Evolutionary conservation across 2,797 vertebrate species (phyloP).

Genomic region (Mormyrus proboscirostris): DNA sequence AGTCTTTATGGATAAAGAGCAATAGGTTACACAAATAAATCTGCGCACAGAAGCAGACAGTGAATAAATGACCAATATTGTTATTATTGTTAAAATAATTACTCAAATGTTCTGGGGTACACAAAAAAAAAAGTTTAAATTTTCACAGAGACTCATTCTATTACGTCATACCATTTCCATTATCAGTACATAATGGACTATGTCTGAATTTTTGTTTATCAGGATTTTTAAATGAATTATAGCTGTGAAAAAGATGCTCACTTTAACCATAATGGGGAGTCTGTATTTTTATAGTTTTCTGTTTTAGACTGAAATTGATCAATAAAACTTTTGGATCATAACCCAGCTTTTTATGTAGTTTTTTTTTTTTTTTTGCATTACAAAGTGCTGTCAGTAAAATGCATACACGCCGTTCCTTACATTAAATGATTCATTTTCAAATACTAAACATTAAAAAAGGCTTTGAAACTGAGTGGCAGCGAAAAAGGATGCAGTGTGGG

Average conservation of each 20-base stretch:
- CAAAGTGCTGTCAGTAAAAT: background rate
- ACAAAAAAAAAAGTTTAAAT: background rate
- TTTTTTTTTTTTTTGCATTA: background rate
- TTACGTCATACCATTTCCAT: background rate
- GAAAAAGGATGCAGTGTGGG: background rate
- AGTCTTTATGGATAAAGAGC: background rate
- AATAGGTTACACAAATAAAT: background rate
- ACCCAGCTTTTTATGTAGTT: background rate
- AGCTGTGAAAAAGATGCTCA: background rate
- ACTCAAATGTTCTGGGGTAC: background rate
- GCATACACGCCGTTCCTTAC: background rate
- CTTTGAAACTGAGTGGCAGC: background rate
- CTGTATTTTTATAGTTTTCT: background rate
- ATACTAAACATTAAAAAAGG: background rate
- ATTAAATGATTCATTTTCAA: background rate
- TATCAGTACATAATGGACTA: background rate
- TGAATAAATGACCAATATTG: background rate
- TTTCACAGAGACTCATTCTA: background rate
- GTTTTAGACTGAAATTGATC: background rate
- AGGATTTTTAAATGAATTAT: background rate
- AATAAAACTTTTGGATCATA: background rate
- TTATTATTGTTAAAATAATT: background rate
- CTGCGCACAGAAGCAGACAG: background rate
- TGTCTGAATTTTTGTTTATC: background rate
- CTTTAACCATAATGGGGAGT: background rate